phyloP scores from a whole-genome alignment of 2,888 invertebrate genomes.

The Diplolepis rosae region DNA sequence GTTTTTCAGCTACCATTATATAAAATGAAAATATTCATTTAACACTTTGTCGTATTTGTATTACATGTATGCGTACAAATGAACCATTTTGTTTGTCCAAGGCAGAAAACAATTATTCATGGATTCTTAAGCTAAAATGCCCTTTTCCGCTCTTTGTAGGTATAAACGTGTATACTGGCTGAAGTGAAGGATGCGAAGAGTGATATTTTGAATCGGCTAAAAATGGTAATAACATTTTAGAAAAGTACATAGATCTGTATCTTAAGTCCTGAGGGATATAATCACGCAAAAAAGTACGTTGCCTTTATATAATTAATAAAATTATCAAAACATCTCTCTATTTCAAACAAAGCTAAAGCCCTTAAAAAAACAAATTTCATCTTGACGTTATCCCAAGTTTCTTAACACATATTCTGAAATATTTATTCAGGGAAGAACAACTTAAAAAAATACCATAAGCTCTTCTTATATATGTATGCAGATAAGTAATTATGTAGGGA shows the following conservation, averaged over 20 bases:
- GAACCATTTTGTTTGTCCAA: no score
- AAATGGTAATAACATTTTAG: conserved; percentile 22
- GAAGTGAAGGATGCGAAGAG: conserved; percentile 13
- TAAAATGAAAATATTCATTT: no score
- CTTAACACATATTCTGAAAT: no score
- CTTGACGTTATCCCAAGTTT: no score
- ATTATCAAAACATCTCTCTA: not conserved
- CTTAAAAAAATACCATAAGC: not conserved
- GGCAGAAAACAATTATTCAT: not conserved
- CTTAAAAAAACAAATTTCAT: no score
- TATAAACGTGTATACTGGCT: conserved; percentile 2
- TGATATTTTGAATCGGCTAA: conserved; percentile 9
- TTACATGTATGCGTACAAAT: no score
- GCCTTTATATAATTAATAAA: not conserved
- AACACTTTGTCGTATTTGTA: no score
- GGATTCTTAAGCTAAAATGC: not conserved
- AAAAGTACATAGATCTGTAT: conserved; percentile 6
- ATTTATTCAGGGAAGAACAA: not conserved
- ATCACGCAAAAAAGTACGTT: not conserved
- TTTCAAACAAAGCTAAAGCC: not conserved
- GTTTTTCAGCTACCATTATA: no score
- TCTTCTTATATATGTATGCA: not conserved
- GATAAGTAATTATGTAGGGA: not conserved
- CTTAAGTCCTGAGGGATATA: not conserved
- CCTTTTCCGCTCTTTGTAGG: not conserved